Evolutionary conservation across 2,888 invertebrate species (phyloP), one percentile per base, ranked within the genome.

Genomic region (Tortrix viridana): DNA sequence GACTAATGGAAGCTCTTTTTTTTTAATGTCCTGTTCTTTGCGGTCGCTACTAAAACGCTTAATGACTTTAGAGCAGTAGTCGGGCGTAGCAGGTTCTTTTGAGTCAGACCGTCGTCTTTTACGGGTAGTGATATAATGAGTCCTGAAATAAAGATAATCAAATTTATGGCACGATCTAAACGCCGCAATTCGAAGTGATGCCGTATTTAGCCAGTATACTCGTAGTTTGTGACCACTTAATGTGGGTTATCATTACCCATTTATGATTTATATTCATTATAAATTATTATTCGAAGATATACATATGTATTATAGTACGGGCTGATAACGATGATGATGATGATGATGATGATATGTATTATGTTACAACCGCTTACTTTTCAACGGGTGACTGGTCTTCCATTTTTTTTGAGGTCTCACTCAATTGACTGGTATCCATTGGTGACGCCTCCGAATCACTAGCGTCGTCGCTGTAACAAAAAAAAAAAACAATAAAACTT

Each of bases 51-150:
- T 76, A 0, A 75, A 37, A 41, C 77, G 77, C 61, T 71, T 81
- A 46, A 78, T 76, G 72, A 87, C 89, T 23, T 62, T 71, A 9
- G 69, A 62, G 43, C 69, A 73, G 18, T 65, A 72, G 18, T 83
- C 83, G 32, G 86, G 73, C 9, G 84, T 77, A 2, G 84, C 85
- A 0, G 85, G 81, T 68, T 88, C 89, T 55, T 86, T 86, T 7
- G 86, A 66, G 1, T 80, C 76, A 0, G 91, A 89, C 1, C 84
- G 79, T 2, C 89, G 83, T n/a, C 91, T 83, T 72, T 89, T 91
- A 68, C 84, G 83, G 3, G 79, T 63, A 5, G 68, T 20, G 16
- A 73, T 71, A 41, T 55, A 69, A 48, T 76, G 75, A 38, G 72
- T 73, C 26, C 68, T 71, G 19, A 68, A 63, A 58, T n/a, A n/a